Conservation (phyloP, 2,113 vertebrate genomes). For the Steatornis caripensis region DNA sequence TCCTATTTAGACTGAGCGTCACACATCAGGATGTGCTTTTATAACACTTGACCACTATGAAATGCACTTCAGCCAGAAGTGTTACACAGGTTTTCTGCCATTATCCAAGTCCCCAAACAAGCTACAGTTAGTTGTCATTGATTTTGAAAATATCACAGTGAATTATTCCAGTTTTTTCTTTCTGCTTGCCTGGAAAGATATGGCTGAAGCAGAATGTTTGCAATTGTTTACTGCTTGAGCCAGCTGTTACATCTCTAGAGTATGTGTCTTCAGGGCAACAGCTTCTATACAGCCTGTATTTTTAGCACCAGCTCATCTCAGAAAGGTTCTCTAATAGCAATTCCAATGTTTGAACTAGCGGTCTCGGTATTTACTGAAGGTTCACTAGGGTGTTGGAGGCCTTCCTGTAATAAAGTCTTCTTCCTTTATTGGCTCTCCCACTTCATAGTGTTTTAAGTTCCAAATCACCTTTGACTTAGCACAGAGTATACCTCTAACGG, state of each 20-base stretch:
- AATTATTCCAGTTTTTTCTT: conserved; percentile 33
- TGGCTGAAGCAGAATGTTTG: conserved; percentile 63
- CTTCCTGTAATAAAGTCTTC: conserved; percentile 17
- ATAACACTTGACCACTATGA: background rate
- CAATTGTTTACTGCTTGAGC: conserved; percentile 58
- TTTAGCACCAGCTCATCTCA: conserved; percentile 63
- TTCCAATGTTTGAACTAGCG: conserved; percentile 67
- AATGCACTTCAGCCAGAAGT: background rate
- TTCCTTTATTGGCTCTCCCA: conserved; percentile 31
- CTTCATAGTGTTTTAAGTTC: conserved; percentile 39
- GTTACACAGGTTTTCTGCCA: conserved; percentile 12
- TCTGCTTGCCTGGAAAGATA: conserved; percentile 55
- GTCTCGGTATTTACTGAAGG: conserved; percentile 51
- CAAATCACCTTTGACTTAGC: background rate
- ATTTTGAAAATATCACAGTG: conserved; percentile 52
- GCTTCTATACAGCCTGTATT: conserved; percentile 60
- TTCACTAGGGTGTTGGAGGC: background rate
- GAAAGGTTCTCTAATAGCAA: conserved; percentile 66
- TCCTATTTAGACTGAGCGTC: background rate
- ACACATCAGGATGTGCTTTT: background rate
- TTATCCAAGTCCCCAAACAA: conserved; percentile 47
- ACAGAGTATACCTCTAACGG: background rate
- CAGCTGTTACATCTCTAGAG: conserved; percentile 62
- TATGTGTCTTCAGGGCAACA: conserved; percentile 64
- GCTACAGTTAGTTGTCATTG: background rate